Evolutionary conservation across 1,140 invertebrate genomes (phyloP).

Genomic region (Zaprionus tsacasi): DNA sequence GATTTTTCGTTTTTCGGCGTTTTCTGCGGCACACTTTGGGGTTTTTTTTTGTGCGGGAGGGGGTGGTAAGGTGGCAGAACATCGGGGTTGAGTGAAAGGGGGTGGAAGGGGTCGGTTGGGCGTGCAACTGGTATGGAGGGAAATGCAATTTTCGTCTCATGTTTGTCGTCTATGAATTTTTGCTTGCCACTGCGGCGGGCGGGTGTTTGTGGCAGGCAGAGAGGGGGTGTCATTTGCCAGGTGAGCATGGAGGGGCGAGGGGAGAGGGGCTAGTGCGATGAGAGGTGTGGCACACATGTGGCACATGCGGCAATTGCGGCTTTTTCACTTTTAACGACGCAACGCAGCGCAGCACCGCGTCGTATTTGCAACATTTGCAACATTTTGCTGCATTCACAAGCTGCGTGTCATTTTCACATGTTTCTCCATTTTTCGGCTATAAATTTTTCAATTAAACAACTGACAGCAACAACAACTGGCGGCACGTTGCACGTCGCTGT

Average conservation of each 20-base stretch:
- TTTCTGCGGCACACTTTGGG: constrained; percentile 66
- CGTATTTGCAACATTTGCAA: constrained; percentile 18
- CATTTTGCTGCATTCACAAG: constrained; percentile 49
- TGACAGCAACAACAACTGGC: constrained; percentile 37
- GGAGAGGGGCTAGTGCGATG: neutral
- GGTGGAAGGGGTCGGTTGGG: too few relatives aligned
- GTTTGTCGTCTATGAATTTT: constrained; percentile 79
- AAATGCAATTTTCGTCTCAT: constrained; percentile 79
- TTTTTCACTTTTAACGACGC: constrained; percentile 78
- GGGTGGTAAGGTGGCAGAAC: neutral
- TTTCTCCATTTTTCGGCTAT: constrained; percentile 45
- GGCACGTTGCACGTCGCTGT: neutral
- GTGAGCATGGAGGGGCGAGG: neutral
- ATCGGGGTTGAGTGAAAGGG: neutral
- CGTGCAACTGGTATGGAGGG: neutral
- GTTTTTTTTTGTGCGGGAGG: neutral
- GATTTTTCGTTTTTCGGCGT: constrained; percentile 48
- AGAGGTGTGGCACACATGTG: constrained; percentile 29
- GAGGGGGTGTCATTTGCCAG: neutral
- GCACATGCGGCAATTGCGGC: constrained; percentile 77
- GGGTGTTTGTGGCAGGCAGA: constrained; percentile 21
- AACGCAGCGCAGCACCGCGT: constrained; percentile 47
- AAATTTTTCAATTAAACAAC: constrained; percentile 67
- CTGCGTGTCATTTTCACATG: constrained; percentile 73
- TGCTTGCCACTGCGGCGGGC: constrained; percentile 62